A percentile compares a stretch with the other conserved stretches of the same genome.
These are phyloP conservation scores for Mastomys natalensis DNA, from an alignment of 2,113 vertebrate genomes.

Conservation along the genomic window DNA sequence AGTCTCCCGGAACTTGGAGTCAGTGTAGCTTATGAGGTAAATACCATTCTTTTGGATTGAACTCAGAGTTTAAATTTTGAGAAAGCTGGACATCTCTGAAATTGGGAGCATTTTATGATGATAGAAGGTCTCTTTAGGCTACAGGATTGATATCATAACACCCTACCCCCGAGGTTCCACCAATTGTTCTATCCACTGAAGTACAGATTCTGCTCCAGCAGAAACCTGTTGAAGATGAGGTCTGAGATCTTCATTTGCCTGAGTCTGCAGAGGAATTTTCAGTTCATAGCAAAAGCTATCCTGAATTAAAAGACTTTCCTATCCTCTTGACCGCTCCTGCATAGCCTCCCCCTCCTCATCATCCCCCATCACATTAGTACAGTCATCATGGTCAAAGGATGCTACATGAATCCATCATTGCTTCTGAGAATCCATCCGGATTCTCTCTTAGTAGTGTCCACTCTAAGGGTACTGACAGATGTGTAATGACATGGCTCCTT, in stretches of 20 bases:
- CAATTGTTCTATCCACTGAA: not conserved
- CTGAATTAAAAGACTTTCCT: not conserved
- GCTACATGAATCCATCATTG: not conserved
- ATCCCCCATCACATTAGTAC: not conserved
- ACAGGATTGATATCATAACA: not conserved
- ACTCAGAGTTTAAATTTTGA: not conserved
- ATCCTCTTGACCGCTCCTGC: too few relatives aligned
- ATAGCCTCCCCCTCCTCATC: not conserved
- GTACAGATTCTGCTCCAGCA: not conserved
- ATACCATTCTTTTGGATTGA: slow-evolving; percentile 19
- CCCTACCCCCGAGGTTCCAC: too few relatives aligned
- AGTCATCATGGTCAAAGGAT: not conserved
- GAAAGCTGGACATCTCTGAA: not conserved
- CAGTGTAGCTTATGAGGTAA: not conserved
- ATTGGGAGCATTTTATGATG: not conserved
- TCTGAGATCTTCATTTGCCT: not conserved
- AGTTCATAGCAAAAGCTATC: not conserved
- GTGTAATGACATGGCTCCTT: not conserved
- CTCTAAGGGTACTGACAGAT: not conserved
- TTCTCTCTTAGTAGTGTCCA: not conserved
- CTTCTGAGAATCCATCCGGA: not conserved
- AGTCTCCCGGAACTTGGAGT: not conserved
- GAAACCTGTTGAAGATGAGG: not conserved
- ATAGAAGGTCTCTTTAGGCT: not conserved
- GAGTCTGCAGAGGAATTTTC: not conserved